Percentiles rank a stretch among this genome's conserved stretches.
phyloP scores from a whole-genome alignment of 1,140 invertebrate species.

The Apis dorsata region DNA sequence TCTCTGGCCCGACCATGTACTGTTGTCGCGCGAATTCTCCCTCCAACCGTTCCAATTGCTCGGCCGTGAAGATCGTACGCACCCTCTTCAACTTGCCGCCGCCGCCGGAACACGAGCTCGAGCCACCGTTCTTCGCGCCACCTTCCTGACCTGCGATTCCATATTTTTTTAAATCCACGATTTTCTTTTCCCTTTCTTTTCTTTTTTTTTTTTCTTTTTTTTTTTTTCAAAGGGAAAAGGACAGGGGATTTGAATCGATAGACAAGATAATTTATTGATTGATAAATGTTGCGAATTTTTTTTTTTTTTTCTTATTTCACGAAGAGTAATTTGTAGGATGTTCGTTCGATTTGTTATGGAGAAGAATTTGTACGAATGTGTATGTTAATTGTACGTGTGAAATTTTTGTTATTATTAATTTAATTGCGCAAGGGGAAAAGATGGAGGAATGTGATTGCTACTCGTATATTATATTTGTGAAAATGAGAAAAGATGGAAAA shows the following conservation, averaged over 20 bases:
- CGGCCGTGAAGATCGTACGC: conserved; percentile 96
- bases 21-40: conserved; percentile 96
- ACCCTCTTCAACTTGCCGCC: conserved; percentile 86
- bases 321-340: too few relatives aligned
- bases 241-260: too few relatives aligned
- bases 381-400: too few relatives aligned
- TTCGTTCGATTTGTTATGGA: too few relatives aligned
- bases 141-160: conserved; percentile 71
- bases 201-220: background rate
- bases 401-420: background rate
- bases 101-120: conserved; percentile 65
- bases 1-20: conserved; percentile 97
- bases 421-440: too few relatives aligned
- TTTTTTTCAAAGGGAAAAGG: background rate
- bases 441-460: too few relatives aligned
- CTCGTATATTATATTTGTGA: too few relatives aligned
- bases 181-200: background rate
- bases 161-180: background rate
- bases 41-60: conserved; percentile 94
- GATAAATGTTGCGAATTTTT: too few relatives aligned
- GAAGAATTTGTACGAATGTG: background rate
- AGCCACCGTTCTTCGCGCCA: conserved; percentile 63
- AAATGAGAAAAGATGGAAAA: too few relatives aligned
- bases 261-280: too few relatives aligned
- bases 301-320: too few relatives aligned